Conservation (phyloP, 2,888 invertebrate genomes). For the Lasioglossum marginatum region DNA sequence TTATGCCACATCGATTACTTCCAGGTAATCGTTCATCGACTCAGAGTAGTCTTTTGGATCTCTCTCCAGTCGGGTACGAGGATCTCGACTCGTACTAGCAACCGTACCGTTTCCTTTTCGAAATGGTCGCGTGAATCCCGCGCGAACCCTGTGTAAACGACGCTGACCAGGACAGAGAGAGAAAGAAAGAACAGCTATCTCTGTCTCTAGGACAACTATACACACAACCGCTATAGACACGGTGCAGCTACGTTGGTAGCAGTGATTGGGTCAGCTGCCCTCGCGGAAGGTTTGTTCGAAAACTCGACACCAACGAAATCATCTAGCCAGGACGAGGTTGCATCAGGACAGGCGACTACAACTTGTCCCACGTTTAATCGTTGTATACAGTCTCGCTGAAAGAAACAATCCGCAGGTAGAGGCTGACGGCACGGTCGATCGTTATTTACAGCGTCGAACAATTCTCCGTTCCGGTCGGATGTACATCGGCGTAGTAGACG, state of each 20-base stretch:
- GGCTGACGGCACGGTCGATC: constrained; percentile 28
- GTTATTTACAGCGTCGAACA: constrained; percentile 39
- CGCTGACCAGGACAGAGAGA: not conserved
- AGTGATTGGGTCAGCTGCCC: not conserved
- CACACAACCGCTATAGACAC: not conserved
- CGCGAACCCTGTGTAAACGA: constrained; percentile 15
- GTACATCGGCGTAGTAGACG: constrained; percentile 26
- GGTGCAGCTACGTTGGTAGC: not conserved
- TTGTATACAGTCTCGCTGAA: constrained; percentile 27
- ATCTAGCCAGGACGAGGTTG: not conserved
- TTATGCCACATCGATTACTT: constrained; percentile 78
- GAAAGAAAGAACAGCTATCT: not conserved
- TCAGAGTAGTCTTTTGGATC: constrained; percentile 4
- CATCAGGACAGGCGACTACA: not conserved
- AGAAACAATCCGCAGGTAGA: not conserved
- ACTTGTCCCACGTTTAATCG: not conserved
- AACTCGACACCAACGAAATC: not conserved
- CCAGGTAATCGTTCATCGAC: constrained; percentile 44
- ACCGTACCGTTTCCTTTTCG: not conserved
- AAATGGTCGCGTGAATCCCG: constrained; percentile 11
- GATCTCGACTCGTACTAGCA: not conserved
- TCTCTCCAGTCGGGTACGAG: not conserved
- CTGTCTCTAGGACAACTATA: not conserved
- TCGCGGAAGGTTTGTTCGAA: not conserved
- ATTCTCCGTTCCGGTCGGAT: constrained; percentile 3